Percentiles rank a stretch among this genome's conserved stretches.
phyloP scores from a whole-genome alignment of 2,888 invertebrate species.

The Callimorpha dominula region DNA sequence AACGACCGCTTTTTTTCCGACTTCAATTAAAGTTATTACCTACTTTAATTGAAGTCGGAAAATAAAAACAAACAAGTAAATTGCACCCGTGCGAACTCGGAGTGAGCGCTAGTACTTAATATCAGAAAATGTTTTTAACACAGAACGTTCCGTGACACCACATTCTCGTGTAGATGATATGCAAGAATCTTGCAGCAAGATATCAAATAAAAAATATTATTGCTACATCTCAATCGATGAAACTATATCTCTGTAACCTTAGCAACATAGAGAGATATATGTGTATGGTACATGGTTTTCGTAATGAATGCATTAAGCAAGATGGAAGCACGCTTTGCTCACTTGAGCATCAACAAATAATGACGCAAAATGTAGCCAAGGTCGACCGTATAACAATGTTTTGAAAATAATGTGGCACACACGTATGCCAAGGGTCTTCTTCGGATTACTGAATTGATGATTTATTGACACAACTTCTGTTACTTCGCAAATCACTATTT shows the following conservation, averaged over 20 bases:
- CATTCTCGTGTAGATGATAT: not conserved
- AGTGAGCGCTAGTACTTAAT: too few species aligned
- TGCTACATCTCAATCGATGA: conserved; percentile 14
- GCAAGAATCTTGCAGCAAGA: not conserved
- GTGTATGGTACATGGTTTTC: conserved; percentile 34
- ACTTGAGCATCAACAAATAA: conserved; percentile 49
- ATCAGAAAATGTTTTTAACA: not conserved
- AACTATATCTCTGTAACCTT: conserved; percentile 8
- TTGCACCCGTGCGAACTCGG: too few species aligned
- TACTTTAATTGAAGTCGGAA: too few species aligned
- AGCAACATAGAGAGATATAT: conserved; percentile 28
- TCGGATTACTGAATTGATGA: not conserved
- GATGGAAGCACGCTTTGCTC: conserved; percentile 37
- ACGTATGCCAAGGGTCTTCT: conserved; percentile 27
- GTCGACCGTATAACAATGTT: conserved; percentile 33
- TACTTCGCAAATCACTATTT: not conserved
- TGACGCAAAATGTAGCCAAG: conserved; percentile 54
- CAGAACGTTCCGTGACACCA: not conserved
- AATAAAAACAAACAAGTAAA: too few species aligned
- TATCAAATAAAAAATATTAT: not conserved
- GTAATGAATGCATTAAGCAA: conserved; percentile 48
- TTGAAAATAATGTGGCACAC: conserved; percentile 17
- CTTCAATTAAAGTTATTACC: too few species aligned
- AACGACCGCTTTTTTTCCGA: not conserved
- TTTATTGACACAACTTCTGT: not conserved